Evolutionary conservation across 1,140 invertebrate genomes (phyloP), one percentile per base, ranked within the genome.

Genomic region (Drosophila repleta): DNA sequence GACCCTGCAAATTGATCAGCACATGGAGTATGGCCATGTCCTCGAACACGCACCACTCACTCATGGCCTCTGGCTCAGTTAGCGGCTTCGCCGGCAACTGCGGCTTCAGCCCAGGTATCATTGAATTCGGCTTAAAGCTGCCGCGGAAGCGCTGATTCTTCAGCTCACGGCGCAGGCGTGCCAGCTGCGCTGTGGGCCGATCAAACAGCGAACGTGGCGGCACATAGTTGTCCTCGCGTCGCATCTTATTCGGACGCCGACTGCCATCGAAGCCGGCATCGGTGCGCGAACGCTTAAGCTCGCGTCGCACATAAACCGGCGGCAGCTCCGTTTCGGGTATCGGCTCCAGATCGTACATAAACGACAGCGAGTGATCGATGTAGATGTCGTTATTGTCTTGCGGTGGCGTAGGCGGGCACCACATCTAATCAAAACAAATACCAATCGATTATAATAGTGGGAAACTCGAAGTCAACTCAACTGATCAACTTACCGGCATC

Each of bases 391-490:
- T 96, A 15, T 98, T 97, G 91, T 96, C 96, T 87, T 96, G 95
- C 4, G 98, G 97, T 68, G 98, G 97, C 11, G 97, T 98, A 62
- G 97, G 98, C 65, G 98, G 98, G 78, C 96, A 96, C 97, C 98
- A 99, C 93, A 98, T 95, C 98, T 98, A 82, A 58, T 71, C 0
- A 46, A 20, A 49, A 35, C 37, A 15, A 26, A 57, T 37, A 39
- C 21, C 17, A 15, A 48, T 69, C 8, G 13, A 64, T 39, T 55
- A 62, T 18, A 43, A 66, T 51, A 35, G 43, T 51, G 41, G 17
- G 11, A n/a, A 37, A 39, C 18, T 41, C 43, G 13, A 6, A 3
- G 4, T 10, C 11, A 46, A 3, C 18, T 24, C n/a, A 18, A 53
- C 4, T 58, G 10, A 11, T 46, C n/a, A 91, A 95, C 95, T 95